Percentiles rank a stretch among this genome's conserved stretches.
These are phyloP conservation scores for Acrobasis repandana DNA, from an alignment of 2,888 invertebrate species.

Conservation along the genomic window DNA sequence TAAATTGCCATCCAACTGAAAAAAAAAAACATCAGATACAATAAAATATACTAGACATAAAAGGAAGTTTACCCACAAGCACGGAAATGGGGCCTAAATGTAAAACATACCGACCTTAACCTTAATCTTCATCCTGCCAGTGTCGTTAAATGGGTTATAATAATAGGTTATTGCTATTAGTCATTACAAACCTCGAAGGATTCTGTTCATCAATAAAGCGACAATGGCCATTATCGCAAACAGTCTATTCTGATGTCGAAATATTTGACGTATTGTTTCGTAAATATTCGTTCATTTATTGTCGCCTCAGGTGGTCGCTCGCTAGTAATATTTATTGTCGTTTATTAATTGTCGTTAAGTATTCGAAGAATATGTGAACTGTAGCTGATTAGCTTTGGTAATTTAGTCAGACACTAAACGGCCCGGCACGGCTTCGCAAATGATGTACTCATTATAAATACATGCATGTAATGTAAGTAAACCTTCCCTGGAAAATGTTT, in stretches of 20 bases:
- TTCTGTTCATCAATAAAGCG: slow-evolving; percentile 2
- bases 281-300: slow-evolving; percentile 6
- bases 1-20: too few relatives aligned
- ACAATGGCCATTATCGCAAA: slow-evolving; percentile 12
- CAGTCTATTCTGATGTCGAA: slow-evolving; percentile 15
- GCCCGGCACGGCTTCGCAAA: too few relatives aligned
- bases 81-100: neutral
- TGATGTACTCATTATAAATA: too few relatives aligned
- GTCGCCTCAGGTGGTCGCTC: too few relatives aligned
- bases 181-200: slow-evolving; percentile 8
- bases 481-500: too few relatives aligned
- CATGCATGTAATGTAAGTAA: too few relatives aligned
- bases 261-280: slow-evolving; percentile 13
- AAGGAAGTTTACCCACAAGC: slow-evolving; percentile 13
- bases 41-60: neutral
- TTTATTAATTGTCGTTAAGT: too few relatives aligned
- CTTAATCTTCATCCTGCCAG: slow-evolving; percentile 10
- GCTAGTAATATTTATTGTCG: too few relatives aligned
- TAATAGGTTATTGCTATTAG: slow-evolving; percentile 6
- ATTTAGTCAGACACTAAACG: too few relatives aligned
- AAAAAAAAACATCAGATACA: too few relatives aligned
- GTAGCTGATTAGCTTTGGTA: neutral
- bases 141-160: slow-evolving; percentile 8
- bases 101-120: neutral
- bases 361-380: neutral